These are phyloP conservation scores for Maniola hyperantus DNA, from an alignment of 2,888 invertebrate species.

Conservation along the genomic window DNA sequence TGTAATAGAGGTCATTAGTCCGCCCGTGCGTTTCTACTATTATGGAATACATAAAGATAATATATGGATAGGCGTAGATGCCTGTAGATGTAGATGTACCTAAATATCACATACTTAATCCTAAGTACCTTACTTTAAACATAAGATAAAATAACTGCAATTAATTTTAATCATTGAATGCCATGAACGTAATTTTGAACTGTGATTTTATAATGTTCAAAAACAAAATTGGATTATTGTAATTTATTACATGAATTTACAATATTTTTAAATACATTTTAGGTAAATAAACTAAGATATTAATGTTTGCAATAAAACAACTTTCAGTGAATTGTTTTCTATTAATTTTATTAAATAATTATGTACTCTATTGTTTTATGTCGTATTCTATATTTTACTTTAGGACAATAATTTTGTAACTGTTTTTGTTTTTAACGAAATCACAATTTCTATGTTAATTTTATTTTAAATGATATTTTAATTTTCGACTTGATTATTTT, in stretches of 20 bases:
- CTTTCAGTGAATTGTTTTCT: slow-evolving; percentile 5
- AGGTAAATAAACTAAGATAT: slow-evolving; percentile 3
- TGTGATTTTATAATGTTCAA: slow-evolving; percentile 79
- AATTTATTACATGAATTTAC: slow-evolving; percentile 52
- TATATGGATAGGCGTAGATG: slow-evolving; percentile 22
- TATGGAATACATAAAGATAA: neutral
- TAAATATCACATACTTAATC: slow-evolving; percentile 60
- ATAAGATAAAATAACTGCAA: slow-evolving; percentile 49
- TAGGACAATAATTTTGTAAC: slow-evolving; percentile 31
- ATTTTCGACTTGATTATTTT: slow-evolving; percentile 32
- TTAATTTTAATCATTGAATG: slow-evolving; percentile 58
- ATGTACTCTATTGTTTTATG: slow-evolving; percentile 21
- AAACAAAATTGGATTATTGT: slow-evolving; percentile 52
- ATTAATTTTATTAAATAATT: slow-evolving; percentile 33
- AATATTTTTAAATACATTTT: slow-evolving; percentile 35
- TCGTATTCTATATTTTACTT: slow-evolving; percentile 34
- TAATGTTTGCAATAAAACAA: slow-evolving; percentile 16
- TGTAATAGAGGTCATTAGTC: too few relatives aligned
- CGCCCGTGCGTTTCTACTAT: neutral
- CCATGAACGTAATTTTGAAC: slow-evolving; percentile 78
- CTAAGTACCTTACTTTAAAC: slow-evolving; percentile 56
- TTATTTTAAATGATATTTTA: slow-evolving; percentile 42
- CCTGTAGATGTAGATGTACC: slow-evolving; percentile 33
- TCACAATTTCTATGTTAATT: slow-evolving; percentile 33
- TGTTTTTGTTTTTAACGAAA: slow-evolving; percentile 21